Percentiles rank a stretch among this genome's conserved stretches.
These are phyloP conservation scores for Atherix ibis DNA, from an alignment of 2,888 invertebrate genomes.

Conservation along the genomic window DNA sequence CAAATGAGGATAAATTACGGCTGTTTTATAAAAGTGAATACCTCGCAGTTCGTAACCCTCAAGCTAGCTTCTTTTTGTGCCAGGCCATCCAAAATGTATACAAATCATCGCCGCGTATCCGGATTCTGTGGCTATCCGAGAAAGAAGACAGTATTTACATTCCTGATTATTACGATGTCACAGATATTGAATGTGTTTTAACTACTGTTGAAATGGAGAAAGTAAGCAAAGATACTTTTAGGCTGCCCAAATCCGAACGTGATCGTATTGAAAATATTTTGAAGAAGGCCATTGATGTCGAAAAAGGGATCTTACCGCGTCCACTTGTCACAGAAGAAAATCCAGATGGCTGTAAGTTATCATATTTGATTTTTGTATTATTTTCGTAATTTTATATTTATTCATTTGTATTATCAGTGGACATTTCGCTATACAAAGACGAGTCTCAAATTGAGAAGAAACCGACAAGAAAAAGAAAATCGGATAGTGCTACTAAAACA, in stretches of 20 bases:
- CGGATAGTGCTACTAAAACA: not conserved
- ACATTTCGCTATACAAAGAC: slow-evolving; percentile 66
- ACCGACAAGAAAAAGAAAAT: slow-evolving; percentile 29
- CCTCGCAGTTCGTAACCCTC: slow-evolving; percentile 78
- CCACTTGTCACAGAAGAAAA: slow-evolving; percentile 62
- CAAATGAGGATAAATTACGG: slow-evolving; percentile 62
- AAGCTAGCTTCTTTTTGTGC: slow-evolving; percentile 76
- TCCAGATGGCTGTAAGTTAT: slow-evolving; percentile 63
- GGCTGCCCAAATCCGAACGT: slow-evolving; percentile 56
- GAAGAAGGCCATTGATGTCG: slow-evolving; percentile 65
- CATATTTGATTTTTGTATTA: not conserved
- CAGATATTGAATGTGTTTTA: slow-evolving; percentile 80
- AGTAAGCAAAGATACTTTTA: slow-evolving; percentile 53
- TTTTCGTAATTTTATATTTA: slow-evolving; percentile 2
- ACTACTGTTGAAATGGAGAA: slow-evolving; percentile 67
- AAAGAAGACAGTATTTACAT: slow-evolving; percentile 48
- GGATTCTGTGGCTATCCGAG: slow-evolving; percentile 79
- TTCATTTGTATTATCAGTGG: slow-evolving; percentile 41
- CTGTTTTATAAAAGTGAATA: slow-evolving; percentile 85
- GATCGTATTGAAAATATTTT: slow-evolving; percentile 69
- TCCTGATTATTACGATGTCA: slow-evolving; percentile 79
- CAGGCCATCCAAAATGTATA: slow-evolving; percentile 84
- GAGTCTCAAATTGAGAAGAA: slow-evolving; percentile 59
- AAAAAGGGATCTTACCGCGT: slow-evolving; percentile 50
- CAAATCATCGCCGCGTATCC: slow-evolving; percentile 67